Evolutionary conservation across 2,888 invertebrate genomes (phyloP).

Genomic region (Candidula unifasciata): DNA sequence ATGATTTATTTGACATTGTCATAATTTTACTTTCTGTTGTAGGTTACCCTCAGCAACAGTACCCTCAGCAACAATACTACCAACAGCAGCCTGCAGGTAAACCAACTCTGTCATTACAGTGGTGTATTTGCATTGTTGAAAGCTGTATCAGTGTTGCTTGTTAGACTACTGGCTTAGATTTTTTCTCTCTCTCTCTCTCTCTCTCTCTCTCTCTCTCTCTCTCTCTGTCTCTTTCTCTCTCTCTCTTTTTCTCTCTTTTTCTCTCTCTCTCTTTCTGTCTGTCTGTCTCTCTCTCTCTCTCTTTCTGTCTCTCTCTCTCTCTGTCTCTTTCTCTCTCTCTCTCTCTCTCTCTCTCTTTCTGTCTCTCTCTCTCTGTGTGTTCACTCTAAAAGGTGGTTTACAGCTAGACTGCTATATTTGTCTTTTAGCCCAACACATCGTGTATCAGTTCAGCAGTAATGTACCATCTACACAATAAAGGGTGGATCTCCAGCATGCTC

Average conservation of each 20-base stretch:
- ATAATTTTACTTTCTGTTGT: neutral
- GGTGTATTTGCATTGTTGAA: neutral
- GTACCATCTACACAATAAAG: too few species aligned
- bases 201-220: neutral
- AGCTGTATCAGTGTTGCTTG: too few species aligned
- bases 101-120: neutral
- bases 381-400: too few species aligned
- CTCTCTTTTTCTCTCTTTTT: neutral
- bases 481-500: too few species aligned
- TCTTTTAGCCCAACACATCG: too few species aligned
- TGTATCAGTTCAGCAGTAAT: too few species aligned
- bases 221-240: neutral
- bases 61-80: constrained; percentile 41
- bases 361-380: neutral
- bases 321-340: neutral
- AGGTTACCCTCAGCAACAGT: constrained; percentile 42
- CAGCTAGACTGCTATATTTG: too few species aligned
- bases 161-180: neutral
- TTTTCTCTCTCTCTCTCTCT: neutral
- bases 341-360: neutral
- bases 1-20: neutral
- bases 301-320: neutral
- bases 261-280: constrained; percentile 48
- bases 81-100: constrained; percentile 29
- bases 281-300: neutral